Evolutionary conservation across 2,113 vertebrate species (phyloP).

Genomic region (Phalacrocorax aristotelis): DNA sequence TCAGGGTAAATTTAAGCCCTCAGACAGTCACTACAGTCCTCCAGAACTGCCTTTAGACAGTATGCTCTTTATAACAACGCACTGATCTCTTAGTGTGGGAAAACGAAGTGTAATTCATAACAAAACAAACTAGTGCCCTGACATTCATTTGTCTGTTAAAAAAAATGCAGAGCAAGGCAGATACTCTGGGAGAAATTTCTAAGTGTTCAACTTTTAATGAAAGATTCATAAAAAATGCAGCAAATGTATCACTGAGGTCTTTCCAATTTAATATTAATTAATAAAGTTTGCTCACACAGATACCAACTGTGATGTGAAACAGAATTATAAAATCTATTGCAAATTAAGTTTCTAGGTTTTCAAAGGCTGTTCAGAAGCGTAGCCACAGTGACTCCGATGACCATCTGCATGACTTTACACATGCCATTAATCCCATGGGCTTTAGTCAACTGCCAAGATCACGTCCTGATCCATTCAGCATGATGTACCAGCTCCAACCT

Average conservation of each 20-base stretch:
- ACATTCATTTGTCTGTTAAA: not conserved
- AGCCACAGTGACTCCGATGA: not conserved
- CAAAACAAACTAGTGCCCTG: conserved; percentile 5
- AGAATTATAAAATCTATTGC: not conserved
- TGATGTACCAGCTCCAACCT: not conserved
- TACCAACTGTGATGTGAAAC: not conserved
- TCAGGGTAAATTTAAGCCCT: not conserved
- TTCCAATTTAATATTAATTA: conserved; percentile 1
- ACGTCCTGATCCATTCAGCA: not conserved
- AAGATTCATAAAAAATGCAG: conserved; percentile 12
- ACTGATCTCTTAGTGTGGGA: not conserved
- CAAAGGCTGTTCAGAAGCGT: not conserved
- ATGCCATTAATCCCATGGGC: not conserved
- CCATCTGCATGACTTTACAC: not conserved
- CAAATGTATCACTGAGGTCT: not conserved
- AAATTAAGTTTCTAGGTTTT: not conserved
- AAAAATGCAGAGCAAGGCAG: not conserved
- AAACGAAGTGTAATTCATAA: not conserved
- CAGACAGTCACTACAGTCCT: not conserved
- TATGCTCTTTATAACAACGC: not conserved
- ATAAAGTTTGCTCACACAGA: not conserved
- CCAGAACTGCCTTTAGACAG: not conserved
- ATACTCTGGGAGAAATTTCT: not conserved
- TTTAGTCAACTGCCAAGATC: not conserved
- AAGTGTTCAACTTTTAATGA: conserved; percentile 10